Evolutionary conservation across 2,888 invertebrate species (phyloP), one percentile per base, ranked within the genome.

Genomic region (Schizaphis graminum): DNA sequence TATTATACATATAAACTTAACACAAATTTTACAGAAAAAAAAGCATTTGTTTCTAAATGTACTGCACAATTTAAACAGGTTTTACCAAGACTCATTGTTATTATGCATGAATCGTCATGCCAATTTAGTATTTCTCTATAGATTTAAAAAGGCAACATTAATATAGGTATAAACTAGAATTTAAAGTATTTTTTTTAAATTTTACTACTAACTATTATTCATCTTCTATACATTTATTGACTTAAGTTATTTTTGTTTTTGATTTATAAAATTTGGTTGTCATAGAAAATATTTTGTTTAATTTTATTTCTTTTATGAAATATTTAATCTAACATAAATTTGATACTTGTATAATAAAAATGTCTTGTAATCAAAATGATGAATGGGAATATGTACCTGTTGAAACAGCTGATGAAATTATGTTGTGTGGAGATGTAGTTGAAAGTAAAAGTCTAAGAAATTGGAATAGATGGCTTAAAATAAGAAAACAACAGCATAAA

Each of bases 401-500:
- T 11, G 90, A 94, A 86, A 94, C 90, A 86, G 90, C 93, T 41
- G 93, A 94, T 35, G 90, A 94, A 85, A n/a, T 94, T 57, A 94
- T 61, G 13, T 67, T 61, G 10, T 61, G 49, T n/a, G 57, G 84
- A 57, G 61, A 94, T 49, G 49, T 90, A 28, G 35, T 26, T 5
- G 93, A 94, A 47, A 86, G 90, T 86, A 84, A 90, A 13, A 16
- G 28, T 24, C 57, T 94, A 28, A 41, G 86, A 44, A 94, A 94
- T 49, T 94, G 93, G 93, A 94, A 90, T 41, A 85, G 61, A 49
- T 94, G 93, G 93, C 85, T 94, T 26, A 90, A 94, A 94, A 94
- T 94, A 35, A 94, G 93, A 35, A 90, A 94, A 61, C 47, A 90
- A 86, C 93, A 90, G 11, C 86, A 94, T 13, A 86, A 61, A 61